A percentile compares a stretch with the other conserved stretches of the same genome.
Evolutionary conservation across 2,888 invertebrate genomes (phyloP).

Genomic region (Cephus nigrinus): DNA sequence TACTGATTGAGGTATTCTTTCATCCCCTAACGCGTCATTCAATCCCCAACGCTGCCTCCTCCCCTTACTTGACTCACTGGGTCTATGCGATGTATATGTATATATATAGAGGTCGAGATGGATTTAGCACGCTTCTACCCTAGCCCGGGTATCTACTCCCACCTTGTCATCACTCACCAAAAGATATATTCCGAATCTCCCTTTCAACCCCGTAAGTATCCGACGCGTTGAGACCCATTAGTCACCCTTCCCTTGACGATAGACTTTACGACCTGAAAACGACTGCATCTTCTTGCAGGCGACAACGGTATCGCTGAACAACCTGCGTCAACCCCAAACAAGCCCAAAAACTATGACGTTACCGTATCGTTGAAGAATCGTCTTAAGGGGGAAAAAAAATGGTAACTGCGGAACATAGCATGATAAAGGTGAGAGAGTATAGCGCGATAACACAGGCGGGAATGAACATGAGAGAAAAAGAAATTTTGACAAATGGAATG

Average conservation of each 20-base stretch:
- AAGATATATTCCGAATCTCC: not conserved
- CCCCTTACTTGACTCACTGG: slow-evolving; percentile 3
- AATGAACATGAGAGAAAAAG: not conserved
- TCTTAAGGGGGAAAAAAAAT: not conserved
- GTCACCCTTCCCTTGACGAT: not conserved
- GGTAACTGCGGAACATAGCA: not conserved
- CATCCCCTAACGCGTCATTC: not conserved
- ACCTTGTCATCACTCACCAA: not conserved
- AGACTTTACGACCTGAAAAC: not conserved
- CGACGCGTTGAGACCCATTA: not conserved
- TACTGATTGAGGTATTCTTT: slow-evolving; percentile 7
- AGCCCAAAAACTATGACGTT: not conserved
- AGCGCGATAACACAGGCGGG: not conserved
- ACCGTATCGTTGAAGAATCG: not conserved
- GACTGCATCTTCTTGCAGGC: not conserved
- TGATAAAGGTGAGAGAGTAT: not conserved
- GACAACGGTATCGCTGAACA: not conserved
- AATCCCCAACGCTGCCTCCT: not conserved
- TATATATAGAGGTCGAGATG: slow-evolving; percentile 5
- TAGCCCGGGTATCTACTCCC: not conserved
- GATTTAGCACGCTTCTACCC: not conserved
- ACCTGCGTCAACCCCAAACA: not conserved
- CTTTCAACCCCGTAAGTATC: slow-evolving; percentile 5
- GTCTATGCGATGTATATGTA: slow-evolving; percentile 8
- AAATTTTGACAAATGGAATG: not conserved